Percentiles rank a stretch among this genome's conserved stretches.
Conservation (phyloP, 2,888 invertebrate species). For the Margaritifera margaritifera region DNA sequence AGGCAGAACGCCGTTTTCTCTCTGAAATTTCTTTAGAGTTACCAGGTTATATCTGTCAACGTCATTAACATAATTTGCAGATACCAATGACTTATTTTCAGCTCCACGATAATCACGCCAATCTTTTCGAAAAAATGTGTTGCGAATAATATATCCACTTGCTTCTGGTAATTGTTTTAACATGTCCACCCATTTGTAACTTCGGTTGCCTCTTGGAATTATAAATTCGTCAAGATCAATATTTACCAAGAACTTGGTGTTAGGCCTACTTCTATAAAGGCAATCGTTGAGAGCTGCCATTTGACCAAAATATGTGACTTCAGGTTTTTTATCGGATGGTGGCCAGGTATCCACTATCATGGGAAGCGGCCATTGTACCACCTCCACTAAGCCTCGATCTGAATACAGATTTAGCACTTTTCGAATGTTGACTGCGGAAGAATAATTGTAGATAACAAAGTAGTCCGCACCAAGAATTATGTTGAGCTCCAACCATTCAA, state of each 20-base stretch:
- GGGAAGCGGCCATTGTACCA: conserved; percentile 65
- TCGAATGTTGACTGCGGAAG: conserved; percentile 48
- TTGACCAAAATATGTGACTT: conserved; percentile 70
- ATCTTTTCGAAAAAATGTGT: conserved; percentile 57
- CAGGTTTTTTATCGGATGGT: conserved; percentile 12
- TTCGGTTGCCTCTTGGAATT: conserved; percentile 50
- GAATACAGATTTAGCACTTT: conserved; percentile 54
- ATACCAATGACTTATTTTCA: conserved; percentile 23
- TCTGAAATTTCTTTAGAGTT: conserved; percentile 43
- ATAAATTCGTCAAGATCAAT: conserved; percentile 70
- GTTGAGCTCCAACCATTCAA: conserved; percentile 69
- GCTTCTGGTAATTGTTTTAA: conserved; percentile 7
- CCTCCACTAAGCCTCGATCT: conserved; percentile 47
- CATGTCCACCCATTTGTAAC: conserved; percentile 49
- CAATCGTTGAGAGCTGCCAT: conserved; percentile 69
- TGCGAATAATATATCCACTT: conserved; percentile 36
- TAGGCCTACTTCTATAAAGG: conserved; percentile 56
- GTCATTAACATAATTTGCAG: not conserved
- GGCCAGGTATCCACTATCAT: conserved; percentile 46
- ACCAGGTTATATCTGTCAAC: conserved; percentile 39
- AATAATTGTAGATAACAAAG: conserved; percentile 64
- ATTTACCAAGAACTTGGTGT: conserved; percentile 58
- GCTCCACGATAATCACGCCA: conserved; percentile 28
- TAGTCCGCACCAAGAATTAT: conserved; percentile 63
- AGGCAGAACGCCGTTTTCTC: conserved; percentile 39